Evolutionary conservation across 2,888 invertebrate species (phyloP).

Genomic region (Synergus japonicus): DNA sequence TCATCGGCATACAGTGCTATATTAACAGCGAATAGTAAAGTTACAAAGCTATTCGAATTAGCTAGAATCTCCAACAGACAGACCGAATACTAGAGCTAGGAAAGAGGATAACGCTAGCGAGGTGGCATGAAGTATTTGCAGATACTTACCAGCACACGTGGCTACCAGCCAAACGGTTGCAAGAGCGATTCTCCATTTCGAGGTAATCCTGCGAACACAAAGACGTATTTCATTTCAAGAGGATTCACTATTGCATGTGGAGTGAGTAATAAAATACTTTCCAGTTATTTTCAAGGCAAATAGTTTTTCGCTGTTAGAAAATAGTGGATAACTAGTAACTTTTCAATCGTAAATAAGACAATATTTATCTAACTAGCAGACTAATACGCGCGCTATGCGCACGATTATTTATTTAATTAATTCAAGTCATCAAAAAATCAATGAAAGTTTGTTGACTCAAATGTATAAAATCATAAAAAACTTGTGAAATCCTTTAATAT

Average conservation of each 20-base stretch:
- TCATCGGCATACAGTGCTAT: conserved; percentile 3
- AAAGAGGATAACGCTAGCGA: conserved; percentile 48
- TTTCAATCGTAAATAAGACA: no score
- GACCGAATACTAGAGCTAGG: conserved; percentile 48
- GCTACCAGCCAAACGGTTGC: conserved; percentile 65
- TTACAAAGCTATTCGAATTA: conserved; percentile 36
- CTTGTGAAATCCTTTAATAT: no score
- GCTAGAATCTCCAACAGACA: conserved; percentile 27
- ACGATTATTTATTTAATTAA: no score
- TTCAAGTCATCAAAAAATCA: no score
- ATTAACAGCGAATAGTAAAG: conserved; percentile 30
- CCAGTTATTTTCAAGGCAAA: not conserved
- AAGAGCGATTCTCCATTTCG: conserved; percentile 56
- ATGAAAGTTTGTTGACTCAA: no score
- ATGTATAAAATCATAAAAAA: no score
- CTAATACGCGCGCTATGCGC: no score
- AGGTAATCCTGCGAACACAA: conserved; percentile 64
- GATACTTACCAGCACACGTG: conserved; percentile 66
- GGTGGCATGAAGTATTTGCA: conserved; percentile 42
- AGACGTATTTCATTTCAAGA: conserved; percentile 37
- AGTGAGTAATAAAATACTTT: not conserved
- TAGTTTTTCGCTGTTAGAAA: no score
- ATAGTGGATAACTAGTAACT: no score
- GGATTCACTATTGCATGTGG: not conserved
- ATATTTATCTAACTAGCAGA: no score